Base-by-base conservation (phyloP, 2,797 vertebrate species). In the Enteromius argenteus region DNA sequence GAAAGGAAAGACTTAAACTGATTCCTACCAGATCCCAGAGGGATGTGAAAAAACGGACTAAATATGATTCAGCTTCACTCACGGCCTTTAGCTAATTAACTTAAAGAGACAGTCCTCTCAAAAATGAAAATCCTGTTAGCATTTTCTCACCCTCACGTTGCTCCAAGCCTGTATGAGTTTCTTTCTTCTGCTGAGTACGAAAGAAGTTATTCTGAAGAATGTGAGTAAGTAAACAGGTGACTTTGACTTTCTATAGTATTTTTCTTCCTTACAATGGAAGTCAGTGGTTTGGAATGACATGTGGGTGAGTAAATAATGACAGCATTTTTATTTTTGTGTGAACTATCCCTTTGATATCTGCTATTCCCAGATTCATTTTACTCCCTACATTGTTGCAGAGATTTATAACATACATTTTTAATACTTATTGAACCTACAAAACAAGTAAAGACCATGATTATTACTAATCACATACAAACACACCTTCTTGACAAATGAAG, bases 1-100 rank as follows among this genome's bases (percentile, higher is more conserved):
- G 53, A 76, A 73, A 79, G 82, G 58, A 82, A 80, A 72, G 62
- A 83, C 84, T 80, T 84, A 79, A 86, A 88, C 82, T 79, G 83
- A 84, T 85, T 79, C 80, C 77, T 85, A 78, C 84, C 76, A 86
- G 88, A 49, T 89, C 88, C 85, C 83, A 17, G 15, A 80, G 85
- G 85, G 77, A 66, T 81, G 78, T 58, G 60, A 87, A 84, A 84
- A 84, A 81, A 78, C 81, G 68, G 58, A 68, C 83, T 79, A 67
- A 80, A 83, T 68, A 85, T 85, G 83, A 87, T 83, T 86, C 85
- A 84, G 77, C 64, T 30, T 84, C 77, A 53, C 73, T 84, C 46
- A 76, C 53, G 7, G 74, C 79, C 83, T 86, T 71, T 11, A 51
- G 42, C 75, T 51, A 44, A 32, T 15, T 32, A 64, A 64, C 30